phyloP scores from a whole-genome alignment of 2,797 vertebrate species.

The Meda fulgida region DNA sequence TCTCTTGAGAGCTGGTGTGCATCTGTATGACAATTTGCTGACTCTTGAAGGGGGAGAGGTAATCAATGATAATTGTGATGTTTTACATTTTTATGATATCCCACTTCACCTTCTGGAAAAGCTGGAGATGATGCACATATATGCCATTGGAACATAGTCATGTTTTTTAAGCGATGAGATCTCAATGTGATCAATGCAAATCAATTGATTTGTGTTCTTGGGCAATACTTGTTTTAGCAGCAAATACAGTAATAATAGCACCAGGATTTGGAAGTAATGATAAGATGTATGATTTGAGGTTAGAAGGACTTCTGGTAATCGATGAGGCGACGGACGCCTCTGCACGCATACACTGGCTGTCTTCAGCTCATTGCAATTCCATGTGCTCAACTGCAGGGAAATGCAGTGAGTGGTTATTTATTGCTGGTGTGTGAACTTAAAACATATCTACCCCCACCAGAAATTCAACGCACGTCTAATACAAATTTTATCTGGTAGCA shows the following conservation, averaged over 20 bases:
- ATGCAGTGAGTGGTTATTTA: constrained; percentile 56
- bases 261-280: background rate
- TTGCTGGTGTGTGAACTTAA: constrained; percentile 47
- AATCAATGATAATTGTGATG: background rate
- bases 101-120: background rate
- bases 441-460: constrained; percentile 39
- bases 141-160: background rate
- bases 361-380: constrained; percentile 61
- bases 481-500: constrained; percentile 52
- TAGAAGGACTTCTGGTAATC: constrained; percentile 27
- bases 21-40: constrained; percentile 18
- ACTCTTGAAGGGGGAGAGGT: background rate
- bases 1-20: background rate
- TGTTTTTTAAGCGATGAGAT: constrained; percentile 21
- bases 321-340: constrained; percentile 20
- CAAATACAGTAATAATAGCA: background rate
- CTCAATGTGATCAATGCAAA: constrained; percentile 8
- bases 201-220: constrained; percentile 5
- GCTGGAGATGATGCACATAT: background rate
- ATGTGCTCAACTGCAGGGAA: constrained; percentile 62
- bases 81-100: constrained; percentile 27
- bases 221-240: background rate
- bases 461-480: constrained; percentile 58
- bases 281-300: constrained; percentile 7
- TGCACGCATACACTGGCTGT: constrained; percentile 51